A percentile compares a stretch with the other conserved stretches of the same genome.
Evolutionary conservation across 2,797 vertebrate genomes (phyloP).

Genomic region (Ctenopoma kingsleyae): DNA sequence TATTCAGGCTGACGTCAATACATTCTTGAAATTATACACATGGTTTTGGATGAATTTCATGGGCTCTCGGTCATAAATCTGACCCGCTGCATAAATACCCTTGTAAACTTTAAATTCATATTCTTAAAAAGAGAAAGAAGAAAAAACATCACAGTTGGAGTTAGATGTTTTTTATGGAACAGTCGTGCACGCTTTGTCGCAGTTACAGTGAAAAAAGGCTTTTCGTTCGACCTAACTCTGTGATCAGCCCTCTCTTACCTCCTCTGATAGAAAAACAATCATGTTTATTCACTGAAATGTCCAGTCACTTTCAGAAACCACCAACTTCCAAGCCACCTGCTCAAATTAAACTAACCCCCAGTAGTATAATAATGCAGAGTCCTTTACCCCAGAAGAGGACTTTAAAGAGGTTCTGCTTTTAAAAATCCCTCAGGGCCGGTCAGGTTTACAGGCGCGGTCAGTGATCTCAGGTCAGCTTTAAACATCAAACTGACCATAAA

Average conservation of each 20-base stretch:
- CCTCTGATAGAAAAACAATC: conserved; percentile 40
- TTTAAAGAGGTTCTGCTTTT: conserved; percentile 73
- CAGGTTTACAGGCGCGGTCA: conserved; percentile 70
- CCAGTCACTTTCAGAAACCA: conserved; percentile 45
- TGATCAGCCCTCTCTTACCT: conserved; percentile 3
- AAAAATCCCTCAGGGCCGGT: conserved; percentile 69
- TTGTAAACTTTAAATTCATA: conserved; percentile 54
- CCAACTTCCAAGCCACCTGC: conserved; percentile 72
- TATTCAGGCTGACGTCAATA: conserved; percentile 62
- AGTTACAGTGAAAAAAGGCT: neutral
- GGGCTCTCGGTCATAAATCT: conserved; percentile 66
- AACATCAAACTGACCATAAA: conserved; percentile 67
- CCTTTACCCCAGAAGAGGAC: conserved; percentile 67
- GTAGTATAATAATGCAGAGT: conserved; percentile 62
- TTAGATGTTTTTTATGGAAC: conserved; percentile 5
- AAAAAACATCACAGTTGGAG: conserved; percentile 12
- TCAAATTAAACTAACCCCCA: conserved; percentile 64
- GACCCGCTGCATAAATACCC: conserved; percentile 44
- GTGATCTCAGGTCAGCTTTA: conserved; percentile 78
- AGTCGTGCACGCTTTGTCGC: conserved; percentile 11
- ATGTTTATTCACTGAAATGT: conserved; percentile 7
- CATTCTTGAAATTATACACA: conserved; percentile 73
- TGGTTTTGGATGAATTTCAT: conserved; percentile 67
- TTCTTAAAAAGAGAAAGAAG: conserved; percentile 35
- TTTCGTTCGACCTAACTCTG: neutral